Conservation (phyloP, 2,113 vertebrate species). For the Ranitomeya variabilis region DNA sequence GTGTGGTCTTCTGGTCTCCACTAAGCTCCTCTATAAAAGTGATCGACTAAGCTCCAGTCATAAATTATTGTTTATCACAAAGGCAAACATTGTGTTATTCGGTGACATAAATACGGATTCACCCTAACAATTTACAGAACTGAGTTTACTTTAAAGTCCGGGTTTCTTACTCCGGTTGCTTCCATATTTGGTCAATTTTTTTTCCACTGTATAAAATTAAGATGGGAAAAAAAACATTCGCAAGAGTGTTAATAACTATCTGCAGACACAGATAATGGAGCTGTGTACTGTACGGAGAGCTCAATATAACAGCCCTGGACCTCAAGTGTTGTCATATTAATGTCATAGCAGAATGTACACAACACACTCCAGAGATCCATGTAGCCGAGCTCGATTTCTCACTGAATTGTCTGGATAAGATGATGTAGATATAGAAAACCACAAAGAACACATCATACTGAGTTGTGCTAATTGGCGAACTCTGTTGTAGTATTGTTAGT, state of each 20-base stretch:
- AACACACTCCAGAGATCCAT: conserved; percentile 26
- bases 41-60: conserved; percentile 47
- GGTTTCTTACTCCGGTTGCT: background rate
- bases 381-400: background rate
- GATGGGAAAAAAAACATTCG: background rate
- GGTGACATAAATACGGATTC: conserved; percentile 50
- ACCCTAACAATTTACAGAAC: conserved; percentile 52
- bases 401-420: background rate
- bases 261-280: conserved; percentile 6
- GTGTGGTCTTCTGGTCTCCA: conserved; percentile 43
- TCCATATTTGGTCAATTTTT: conserved; percentile 47
- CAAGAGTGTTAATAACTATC: background rate
- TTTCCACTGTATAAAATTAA: conserved; percentile 31
- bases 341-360: conserved; percentile 38
- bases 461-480: background rate
- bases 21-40: conserved; percentile 37
- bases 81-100: conserved; percentile 46
- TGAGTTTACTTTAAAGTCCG: background rate
- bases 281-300: background rate
- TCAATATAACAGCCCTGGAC: background rate
- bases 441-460: background rate
- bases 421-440: background rate
- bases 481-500: background rate
- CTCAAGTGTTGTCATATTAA: conserved; percentile 1
- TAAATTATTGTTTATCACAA: conserved; percentile 53